A percentile compares a stretch with the other conserved stretches of the same genome.
Evolutionary conservation across 1,140 invertebrate species (phyloP).

Genomic region (Drosophila neocordata): DNA sequence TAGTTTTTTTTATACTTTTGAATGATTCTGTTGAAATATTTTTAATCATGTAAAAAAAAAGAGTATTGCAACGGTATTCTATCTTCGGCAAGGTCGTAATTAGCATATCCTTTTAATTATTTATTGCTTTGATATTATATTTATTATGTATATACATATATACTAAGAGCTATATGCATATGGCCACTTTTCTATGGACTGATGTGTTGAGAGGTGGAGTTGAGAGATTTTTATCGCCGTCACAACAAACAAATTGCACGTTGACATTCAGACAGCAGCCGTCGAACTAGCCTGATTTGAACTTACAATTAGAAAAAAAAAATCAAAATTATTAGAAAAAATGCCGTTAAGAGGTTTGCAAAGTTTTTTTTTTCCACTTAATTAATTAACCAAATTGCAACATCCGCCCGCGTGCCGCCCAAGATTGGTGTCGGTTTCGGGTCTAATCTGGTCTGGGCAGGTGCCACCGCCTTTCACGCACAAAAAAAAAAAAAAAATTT

Average conservation of each 20-base stretch:
- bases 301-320: conserved; percentile 16
- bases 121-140: too few relatives aligned
- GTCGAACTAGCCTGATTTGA: conserved; percentile 14
- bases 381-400: conserved; percentile 77
- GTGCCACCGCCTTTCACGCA: conserved; percentile 56
- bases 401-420: conserved; percentile 61
- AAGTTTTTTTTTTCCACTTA: conserved; percentile 63
- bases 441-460: conserved; percentile 46
- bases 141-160: too few relatives aligned
- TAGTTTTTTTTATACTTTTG: too few relatives aligned
- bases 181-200: not conserved
- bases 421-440: conserved; percentile 35
- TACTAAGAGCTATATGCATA: too few relatives aligned
- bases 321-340: conserved; percentile 7
- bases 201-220: not conserved
- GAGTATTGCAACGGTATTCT: too few relatives aligned
- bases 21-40: too few relatives aligned
- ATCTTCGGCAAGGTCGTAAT: too few relatives aligned
- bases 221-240: conserved; percentile 31
- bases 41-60: too few relatives aligned
- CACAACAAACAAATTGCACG: conserved; percentile 73
- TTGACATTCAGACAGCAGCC: conserved; percentile 73
- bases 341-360: conserved; percentile 45
- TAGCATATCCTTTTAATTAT: too few relatives aligned
- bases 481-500: not conserved